Evolutionary conservation across 2,797 vertebrate species (phyloP), one percentile per base, ranked within the genome.

Genomic region (Myripristis murdjan): DNA sequence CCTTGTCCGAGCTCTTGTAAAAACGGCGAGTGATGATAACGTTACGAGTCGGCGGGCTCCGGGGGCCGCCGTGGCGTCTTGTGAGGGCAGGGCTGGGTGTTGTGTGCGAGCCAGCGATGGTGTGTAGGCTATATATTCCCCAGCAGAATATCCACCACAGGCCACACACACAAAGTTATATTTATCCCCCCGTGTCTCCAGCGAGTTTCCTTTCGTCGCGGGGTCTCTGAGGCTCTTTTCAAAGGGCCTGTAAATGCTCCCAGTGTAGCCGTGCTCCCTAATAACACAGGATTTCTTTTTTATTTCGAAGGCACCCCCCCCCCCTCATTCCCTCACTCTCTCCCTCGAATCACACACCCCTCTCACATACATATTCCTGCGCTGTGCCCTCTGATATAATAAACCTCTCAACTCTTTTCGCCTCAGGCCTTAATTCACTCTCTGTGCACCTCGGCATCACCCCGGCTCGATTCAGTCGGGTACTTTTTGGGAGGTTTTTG

Each of bases 91-190:
- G 73, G 68, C 69, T 23, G 51, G 54, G 43, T 16, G 6, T 75
- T 76, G 48, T 79, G 11, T 1, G 0, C 0, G 10, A 26, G 43
- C 39, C 52, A 77, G 64, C 47, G 59, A 64, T 24, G 44, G 41
- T 63, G 51, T 33, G 20, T 5, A 47, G 60, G 66, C 57, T 57
- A 54, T 0, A 26, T 53, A 39, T 67, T 59, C 56, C 23, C 37
- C 57, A n/a, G 64, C 60, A 15, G 67, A 66, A 68, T 23, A 3
- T 51, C 75, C 59, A 71, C 82, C 81, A 15, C 66, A 84, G 88
- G 61, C 88, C 86, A 88, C 88, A 90, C 89, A 85, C 89, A 84
- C 81, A 24, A 79, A 55, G 79, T 79, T 83, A 77, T 78, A 82
- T 86, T 85, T 84, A 87, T 65, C 79, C 73, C 67, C 44, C 6